Evolutionary conservation across 1,140 invertebrate species (phyloP), one percentile per base, ranked within the genome.

Genomic region (Pectinophora gossypiella): DNA sequence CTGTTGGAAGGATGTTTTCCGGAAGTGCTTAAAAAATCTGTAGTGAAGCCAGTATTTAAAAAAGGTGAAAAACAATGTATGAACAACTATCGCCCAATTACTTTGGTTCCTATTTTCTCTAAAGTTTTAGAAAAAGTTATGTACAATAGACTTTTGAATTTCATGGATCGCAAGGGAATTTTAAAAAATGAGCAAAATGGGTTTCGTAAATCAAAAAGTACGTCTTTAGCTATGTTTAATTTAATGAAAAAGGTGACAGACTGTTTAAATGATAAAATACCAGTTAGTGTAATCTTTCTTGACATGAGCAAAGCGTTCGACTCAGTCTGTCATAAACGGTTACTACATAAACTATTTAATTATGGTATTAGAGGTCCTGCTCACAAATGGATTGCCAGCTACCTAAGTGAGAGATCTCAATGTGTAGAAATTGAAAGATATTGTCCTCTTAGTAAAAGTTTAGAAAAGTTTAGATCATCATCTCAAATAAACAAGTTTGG

Each of bases 261-360:
- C 15, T 16, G 13, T 22, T 19, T 51, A 4, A 32, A 51, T 16
- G 38, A 43, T 9, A 10, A 16, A 10, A 27, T 19, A 10, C 36
- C 49, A 19, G 13, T 43, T 19, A 19, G n/a, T 12, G 49, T 32
- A 9, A 3, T 43, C 1, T 38, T 51, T 0, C 10, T 51, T 1
- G 49, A 51, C 16, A 51, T 51, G 49, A 51, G 18, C 6, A 51
- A 51, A 44, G 49, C 49, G 6, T n/a, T n/a, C n/a, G n/a, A n/a
- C n/a, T n/a, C n/a, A n/a, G n/a, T n/a, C n/a, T n/a, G n/a, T n/a
- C n/a, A 51, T 32, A 7, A 32, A 19, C 36, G 19, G 13, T 13
- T 51, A 7, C 15, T 51, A 3, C 16, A 44, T 12, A 51, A 51
- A 43, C 13, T 51, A n/a, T 42, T 21, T 19, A 22, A 9, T 13